Percentiles rank a stretch among this genome's conserved stretches.
Evolutionary conservation across 2,113 vertebrate genomes (phyloP).

Genomic region (Thomomys bottae): DNA sequence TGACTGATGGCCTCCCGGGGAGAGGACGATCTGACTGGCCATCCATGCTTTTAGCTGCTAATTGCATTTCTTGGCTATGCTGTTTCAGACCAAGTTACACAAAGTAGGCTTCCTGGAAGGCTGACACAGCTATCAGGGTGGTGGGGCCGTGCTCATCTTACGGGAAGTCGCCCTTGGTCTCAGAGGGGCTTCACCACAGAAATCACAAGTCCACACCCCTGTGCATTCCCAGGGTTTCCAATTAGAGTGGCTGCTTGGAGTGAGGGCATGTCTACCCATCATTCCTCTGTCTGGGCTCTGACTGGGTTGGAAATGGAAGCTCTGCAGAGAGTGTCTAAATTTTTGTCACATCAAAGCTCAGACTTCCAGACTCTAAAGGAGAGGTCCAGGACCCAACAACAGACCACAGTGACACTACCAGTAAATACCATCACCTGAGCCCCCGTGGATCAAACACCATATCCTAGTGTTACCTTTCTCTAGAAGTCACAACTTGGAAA

Average conservation of each 20-base stretch:
- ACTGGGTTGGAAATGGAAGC: not conserved
- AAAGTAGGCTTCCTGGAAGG: conserved; percentile 68
- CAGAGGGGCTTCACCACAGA: not conserved
- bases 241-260: not conserved
- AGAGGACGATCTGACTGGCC: conserved; percentile 1
- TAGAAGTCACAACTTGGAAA: not conserved
- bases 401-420: not conserved
- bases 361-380: not conserved
- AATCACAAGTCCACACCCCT: not conserved
- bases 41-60: conserved; percentile 68
- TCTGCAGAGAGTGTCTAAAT: not conserved
- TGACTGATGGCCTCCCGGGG: conserved; percentile 63
- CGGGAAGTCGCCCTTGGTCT: conserved; percentile 51
- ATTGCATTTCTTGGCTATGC: conserved; percentile 70
- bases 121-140: conserved; percentile 58
- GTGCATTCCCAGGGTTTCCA: not conserved
- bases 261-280: not conserved
- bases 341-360: not conserved
- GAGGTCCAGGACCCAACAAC: not conserved
- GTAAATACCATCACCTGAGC: not conserved
- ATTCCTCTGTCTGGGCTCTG: not conserved
- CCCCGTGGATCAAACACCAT: not conserved
- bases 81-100: conserved; percentile 42
- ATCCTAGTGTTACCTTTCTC: not conserved
- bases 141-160: conserved; percentile 46